phyloP scores from a whole-genome alignment of 2,888 invertebrate species.

The Resseliella maxima region DNA sequence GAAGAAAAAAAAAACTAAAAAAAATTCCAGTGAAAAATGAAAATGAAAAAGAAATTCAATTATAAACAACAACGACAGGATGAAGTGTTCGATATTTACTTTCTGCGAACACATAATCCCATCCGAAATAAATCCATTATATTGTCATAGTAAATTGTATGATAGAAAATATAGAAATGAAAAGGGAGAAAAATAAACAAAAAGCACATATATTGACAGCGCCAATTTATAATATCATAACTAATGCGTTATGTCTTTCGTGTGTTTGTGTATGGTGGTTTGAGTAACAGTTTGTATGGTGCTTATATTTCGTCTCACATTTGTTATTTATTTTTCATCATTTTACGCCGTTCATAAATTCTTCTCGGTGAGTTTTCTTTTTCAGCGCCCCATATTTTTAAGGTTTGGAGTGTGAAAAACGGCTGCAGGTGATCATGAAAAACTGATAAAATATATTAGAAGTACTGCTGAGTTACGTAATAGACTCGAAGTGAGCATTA shows the following conservation, averaged over 20 bases:
- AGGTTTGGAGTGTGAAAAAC: background rate
- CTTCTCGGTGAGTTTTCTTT: background rate
- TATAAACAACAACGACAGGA: background rate
- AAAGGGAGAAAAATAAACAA: background rate
- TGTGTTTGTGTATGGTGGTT: background rate
- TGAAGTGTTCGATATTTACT: background rate
- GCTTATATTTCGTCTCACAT: background rate
- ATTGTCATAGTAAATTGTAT: background rate
- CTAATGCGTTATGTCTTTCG: background rate
- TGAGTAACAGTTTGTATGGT: background rate
- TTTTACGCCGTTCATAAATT: background rate
- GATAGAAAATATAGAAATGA: background rate
- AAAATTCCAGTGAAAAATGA: conserved; percentile 33
- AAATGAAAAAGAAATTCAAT: background rate
- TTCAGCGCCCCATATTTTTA: background rate
- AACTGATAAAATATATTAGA: conserved; percentile 1
- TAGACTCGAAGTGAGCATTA: background rate
- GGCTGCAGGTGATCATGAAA: conserved; percentile 26
- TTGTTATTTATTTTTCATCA: conserved; percentile 4
- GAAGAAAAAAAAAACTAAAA: background rate
- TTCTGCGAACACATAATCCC: background rate
- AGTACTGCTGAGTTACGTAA: conserved; percentile 7
- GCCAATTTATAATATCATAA: conserved; percentile 7
- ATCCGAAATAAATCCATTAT: conserved; percentile 27
- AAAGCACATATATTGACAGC: background rate